phyloP scores from a whole-genome alignment of 2,888 invertebrate species.

The Morpho deidamia region DNA sequence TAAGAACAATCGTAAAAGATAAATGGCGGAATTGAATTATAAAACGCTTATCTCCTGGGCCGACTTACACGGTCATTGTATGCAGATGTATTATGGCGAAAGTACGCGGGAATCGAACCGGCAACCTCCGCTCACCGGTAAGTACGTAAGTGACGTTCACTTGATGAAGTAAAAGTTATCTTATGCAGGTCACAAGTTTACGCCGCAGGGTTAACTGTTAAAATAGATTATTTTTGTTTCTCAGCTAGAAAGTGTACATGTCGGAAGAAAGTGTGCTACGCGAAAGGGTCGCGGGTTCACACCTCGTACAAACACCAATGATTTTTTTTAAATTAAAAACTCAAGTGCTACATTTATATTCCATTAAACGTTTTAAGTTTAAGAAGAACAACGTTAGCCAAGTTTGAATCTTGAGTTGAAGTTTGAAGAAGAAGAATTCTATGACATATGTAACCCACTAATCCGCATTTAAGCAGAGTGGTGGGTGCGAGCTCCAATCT shows the following conservation, averaged over 20 bases:
- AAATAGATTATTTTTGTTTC: neutral
- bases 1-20: neutral
- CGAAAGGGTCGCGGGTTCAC: no score
- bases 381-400: no score
- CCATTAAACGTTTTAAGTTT: no score
- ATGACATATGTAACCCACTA: no score
- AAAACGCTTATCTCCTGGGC: slow-evolving; percentile 11
- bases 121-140: slow-evolving; percentile 42
- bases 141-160: slow-evolving; percentile 8
- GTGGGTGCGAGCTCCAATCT: no score
- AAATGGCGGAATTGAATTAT: neutral
- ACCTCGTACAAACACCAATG: no score
- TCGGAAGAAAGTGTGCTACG: no score
- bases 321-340: no score
- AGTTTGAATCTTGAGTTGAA: no score
- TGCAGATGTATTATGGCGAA: slow-evolving; percentile 68
- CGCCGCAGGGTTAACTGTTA: neutral
- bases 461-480: no score
- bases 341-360: no score
- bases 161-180: neutral
- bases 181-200: neutral
- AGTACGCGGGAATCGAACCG: slow-evolving; percentile 67
- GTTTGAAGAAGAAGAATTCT: no score
- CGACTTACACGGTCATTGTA: slow-evolving; percentile 46
- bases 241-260: neutral